Evolutionary conservation across 2,113 vertebrate genomes (phyloP).

Genomic region (Chaetorhynchus papuensis): DNA sequence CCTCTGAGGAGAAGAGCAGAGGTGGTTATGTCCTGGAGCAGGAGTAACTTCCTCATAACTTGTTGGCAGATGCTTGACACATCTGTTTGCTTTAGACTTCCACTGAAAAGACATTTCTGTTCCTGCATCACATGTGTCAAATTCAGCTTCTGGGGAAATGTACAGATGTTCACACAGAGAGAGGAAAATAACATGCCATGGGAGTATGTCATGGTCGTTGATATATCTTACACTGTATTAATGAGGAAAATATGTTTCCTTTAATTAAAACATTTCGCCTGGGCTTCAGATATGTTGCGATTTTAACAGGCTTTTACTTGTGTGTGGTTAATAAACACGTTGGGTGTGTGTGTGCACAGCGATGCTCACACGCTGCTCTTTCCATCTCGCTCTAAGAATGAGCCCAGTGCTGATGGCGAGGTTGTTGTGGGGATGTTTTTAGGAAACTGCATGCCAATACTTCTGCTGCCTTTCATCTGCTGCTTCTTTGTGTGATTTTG

Average conservation of each 20-base stretch:
- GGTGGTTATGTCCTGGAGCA: constrained; percentile 2
- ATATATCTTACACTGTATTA: constrained; percentile 18
- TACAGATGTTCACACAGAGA: constrained; percentile 53
- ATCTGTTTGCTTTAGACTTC: constrained; percentile 57
- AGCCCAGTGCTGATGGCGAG: neutral
- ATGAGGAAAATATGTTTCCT: constrained; percentile 48
- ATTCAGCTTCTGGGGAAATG: constrained; percentile 55
- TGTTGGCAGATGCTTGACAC: constrained; percentile 47
- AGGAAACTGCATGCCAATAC: neutral
- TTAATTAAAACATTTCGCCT: constrained; percentile 38
- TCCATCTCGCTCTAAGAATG: neutral
- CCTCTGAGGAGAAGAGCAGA: neutral
- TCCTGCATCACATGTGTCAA: constrained; percentile 50
- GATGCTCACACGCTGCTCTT: neutral
- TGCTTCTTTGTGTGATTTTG: neutral
- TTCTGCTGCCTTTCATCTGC: neutral
- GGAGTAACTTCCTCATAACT: constrained; percentile 38
- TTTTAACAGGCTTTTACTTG: neutral
- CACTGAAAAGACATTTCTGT: constrained; percentile 32
- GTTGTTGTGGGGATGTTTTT: neutral
- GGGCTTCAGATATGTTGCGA: neutral
- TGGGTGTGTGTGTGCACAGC: neutral
- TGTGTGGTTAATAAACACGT: neutral
- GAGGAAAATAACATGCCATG: constrained; percentile 21
- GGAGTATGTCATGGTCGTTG: constrained; percentile 25